Evolutionary conservation across 2,113 vertebrate species (phyloP).

Genomic region (Tretioscincus oriximinensis): DNA sequence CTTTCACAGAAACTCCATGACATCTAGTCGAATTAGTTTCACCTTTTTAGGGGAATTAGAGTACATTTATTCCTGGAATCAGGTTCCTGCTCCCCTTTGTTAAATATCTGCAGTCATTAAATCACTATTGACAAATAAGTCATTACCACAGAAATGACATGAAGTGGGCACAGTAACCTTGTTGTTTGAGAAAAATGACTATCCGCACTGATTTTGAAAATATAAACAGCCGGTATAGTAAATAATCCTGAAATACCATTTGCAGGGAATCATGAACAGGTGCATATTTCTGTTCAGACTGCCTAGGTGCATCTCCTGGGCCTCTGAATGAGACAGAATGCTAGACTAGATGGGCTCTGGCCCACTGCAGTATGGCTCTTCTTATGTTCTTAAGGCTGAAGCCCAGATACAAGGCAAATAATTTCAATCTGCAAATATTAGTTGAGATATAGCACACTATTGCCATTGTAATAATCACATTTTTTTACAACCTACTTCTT

Average conservation of each 20-base stretch:
- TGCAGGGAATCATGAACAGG: too few species aligned
- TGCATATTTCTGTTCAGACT: too few species aligned
- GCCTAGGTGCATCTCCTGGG: too few species aligned
- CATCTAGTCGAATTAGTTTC: not conserved
- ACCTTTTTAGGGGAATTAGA: not conserved
- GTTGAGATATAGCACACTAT: not conserved
- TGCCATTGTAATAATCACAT: not conserved
- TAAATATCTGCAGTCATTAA: not conserved
- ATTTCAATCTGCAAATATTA: not conserved
- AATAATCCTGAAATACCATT: too few species aligned
- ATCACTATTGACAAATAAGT: not conserved
- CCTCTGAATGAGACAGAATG: too few species aligned
- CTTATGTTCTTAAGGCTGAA: not conserved
- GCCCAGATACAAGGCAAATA: not conserved
- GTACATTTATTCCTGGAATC: not conserved
- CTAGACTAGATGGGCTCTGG: too few species aligned
- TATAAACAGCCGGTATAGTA: not conserved
- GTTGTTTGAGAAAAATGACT: not conserved
- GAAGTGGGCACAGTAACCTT: not conserved
- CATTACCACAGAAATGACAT: not conserved
- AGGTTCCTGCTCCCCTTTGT: not conserved
- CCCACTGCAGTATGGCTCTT: too few species aligned
- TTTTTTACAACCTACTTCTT: not conserved
- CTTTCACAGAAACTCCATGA: not conserved
- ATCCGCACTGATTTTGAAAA: not conserved